These are phyloP conservation scores for Leptonema lineaticorne DNA, from an alignment of 1,140 invertebrate genomes.

Conservation along the genomic window DNA sequence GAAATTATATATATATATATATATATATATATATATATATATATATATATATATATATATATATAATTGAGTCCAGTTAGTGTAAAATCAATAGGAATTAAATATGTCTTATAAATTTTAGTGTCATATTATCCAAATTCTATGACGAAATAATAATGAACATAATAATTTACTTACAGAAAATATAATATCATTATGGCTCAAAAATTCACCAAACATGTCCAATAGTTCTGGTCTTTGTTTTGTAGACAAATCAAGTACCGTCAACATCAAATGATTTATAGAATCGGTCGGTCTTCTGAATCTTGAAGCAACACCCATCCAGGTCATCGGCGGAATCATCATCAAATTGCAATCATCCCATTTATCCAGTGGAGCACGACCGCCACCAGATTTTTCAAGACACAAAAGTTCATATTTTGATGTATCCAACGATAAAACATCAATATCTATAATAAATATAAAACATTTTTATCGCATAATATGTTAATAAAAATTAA, in stretches of 20 bases:
- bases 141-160: not conserved
- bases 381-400: slow-evolving; percentile 47
- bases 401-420: slow-evolving; percentile 50
- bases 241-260: slow-evolving; percentile 46
- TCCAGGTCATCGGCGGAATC: slow-evolving; percentile 49
- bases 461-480: not conserved
- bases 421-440: slow-evolving; percentile 44
- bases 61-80: too few species aligned
- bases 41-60: too few species aligned
- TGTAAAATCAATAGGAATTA: not conserved
- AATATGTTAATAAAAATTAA: not conserved
- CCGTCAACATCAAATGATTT: slow-evolving; percentile 50
- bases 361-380: slow-evolving; percentile 43
- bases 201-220: slow-evolving; percentile 53
- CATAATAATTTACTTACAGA: slow-evolving; percentile 41
- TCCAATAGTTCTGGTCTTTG: slow-evolving; percentile 48
- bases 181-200: slow-evolving; percentile 54
- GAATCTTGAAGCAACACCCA: slow-evolving; percentile 46
- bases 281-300: slow-evolving; percentile 51
- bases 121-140: not conserved
- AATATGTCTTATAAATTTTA: not conserved
- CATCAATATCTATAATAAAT: slow-evolving; percentile 45
- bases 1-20: too few species aligned
- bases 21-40: too few species aligned
- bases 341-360: slow-evolving; percentile 48